A percentile compares a stretch with the other conserved stretches of the same genome.
Conservation (phyloP, 2,888 invertebrate genomes). For the Leptinotarsa tumamoca region DNA sequence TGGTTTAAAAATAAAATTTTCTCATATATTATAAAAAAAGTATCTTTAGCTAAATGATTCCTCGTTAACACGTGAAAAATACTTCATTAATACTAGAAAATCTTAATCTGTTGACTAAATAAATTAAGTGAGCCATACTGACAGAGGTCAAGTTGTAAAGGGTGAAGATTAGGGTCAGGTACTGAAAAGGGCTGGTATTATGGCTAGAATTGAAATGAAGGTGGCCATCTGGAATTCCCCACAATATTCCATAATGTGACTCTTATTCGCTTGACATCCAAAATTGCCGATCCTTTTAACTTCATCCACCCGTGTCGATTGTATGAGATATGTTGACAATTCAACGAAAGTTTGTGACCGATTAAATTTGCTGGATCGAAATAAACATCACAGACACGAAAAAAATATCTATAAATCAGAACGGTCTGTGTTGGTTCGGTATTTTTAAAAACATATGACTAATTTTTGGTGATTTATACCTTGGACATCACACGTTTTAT, state of each 20-base stretch:
- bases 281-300: not conserved
- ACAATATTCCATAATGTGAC: not conserved
- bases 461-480: slow-evolving; percentile 51
- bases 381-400: slow-evolving; percentile 25
- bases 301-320: not conserved
- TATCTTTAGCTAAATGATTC: too few species aligned
- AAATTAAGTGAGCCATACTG: not conserved
- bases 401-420: slow-evolving; percentile 33
- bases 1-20: too few species aligned
- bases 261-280: not conserved
- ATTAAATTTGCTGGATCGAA: slow-evolving; percentile 4
- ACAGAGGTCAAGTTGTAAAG: not conserved
- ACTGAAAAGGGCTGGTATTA: not conserved
- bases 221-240: not conserved
- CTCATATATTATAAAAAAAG: too few species aligned
- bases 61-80: too few species aligned
- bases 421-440: slow-evolving; percentile 30
- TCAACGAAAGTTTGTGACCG: not conserved
- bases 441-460: slow-evolving; percentile 53
- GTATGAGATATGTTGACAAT: slow-evolving; percentile 8
- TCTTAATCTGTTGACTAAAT: not conserved
- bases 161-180: not conserved
- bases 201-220: not conserved
- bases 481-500: slow-evolving; percentile 25
- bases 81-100: too few species aligned